A percentile compares a stretch with the other conserved stretches of the same genome.
These are phyloP conservation scores for Periophthalmodon schlosseri DNA, from an alignment of 2,113 vertebrate genomes.

Conservation along the genomic window DNA sequence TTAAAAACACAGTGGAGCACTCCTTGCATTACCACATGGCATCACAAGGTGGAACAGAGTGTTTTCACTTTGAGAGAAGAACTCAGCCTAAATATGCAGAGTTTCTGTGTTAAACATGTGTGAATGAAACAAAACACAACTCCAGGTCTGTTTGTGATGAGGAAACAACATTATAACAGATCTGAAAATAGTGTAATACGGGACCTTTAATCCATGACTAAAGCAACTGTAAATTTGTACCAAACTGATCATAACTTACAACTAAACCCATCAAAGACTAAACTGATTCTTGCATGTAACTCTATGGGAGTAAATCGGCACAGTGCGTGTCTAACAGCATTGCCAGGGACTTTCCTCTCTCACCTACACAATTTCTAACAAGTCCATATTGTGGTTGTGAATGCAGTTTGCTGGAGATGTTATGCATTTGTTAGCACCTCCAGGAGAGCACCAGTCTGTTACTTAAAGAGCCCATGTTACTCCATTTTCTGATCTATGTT, in stretches of 20 bases:
- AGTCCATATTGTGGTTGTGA: not conserved
- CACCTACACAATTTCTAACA: not conserved
- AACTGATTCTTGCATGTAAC: not conserved
- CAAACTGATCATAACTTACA: not conserved
- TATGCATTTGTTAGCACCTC: slow-evolving; percentile 13
- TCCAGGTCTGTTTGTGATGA: no score
- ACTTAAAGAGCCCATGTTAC: not conserved
- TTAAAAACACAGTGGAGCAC: no score
- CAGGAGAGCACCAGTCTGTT: slow-evolving; percentile 19
- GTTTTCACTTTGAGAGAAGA: no score
- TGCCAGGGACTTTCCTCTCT: not conserved
- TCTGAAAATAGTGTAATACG: no score
- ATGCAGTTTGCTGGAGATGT: slow-evolving; percentile 8
- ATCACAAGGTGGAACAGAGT: no score
- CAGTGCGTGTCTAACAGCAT: not conserved
- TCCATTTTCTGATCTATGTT: no score
- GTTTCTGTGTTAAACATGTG: no score
- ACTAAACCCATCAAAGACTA: not conserved
- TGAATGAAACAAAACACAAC: no score
- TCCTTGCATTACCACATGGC: no score
- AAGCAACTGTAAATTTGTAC: not conserved
- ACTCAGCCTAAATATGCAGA: no score
- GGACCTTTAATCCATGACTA: not conserved
- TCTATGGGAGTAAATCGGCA: not conserved
- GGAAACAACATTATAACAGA: no score